Evolutionary conservation across 2,797 vertebrate genomes (phyloP).

Genomic region (Argyrosomus regius): DNA sequence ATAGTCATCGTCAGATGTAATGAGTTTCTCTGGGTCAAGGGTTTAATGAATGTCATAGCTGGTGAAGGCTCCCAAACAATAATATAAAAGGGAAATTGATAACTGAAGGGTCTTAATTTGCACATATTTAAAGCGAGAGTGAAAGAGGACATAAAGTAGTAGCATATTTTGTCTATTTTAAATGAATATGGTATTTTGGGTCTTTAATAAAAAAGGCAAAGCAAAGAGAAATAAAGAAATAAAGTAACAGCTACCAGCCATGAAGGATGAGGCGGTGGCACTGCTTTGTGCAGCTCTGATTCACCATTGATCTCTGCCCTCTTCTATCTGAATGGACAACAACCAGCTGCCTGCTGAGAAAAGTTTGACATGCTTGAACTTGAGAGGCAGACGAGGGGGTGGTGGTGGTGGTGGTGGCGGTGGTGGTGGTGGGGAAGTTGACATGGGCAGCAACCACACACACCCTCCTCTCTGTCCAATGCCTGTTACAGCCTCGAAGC

Average conservation of each 20-base stretch:
- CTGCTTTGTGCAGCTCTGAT: slow-evolving; percentile 23
- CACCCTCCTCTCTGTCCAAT: not conserved
- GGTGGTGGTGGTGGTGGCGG: too few species aligned
- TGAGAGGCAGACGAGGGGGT: not conserved
- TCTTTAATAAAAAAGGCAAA: not conserved
- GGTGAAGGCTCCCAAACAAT: not conserved
- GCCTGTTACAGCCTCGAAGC: not conserved
- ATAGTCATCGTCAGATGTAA: not conserved
- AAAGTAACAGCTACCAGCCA: not conserved
- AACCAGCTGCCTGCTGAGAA: slow-evolving; percentile 27
- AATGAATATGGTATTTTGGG: not conserved
- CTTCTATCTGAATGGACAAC: slow-evolving; percentile 36
- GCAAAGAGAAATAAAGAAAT: not conserved
- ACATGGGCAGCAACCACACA: not conserved
- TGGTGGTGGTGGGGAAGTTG: not conserved
- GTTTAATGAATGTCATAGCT: not conserved
- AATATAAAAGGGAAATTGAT: not conserved
- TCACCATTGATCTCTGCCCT: slow-evolving; percentile 35
- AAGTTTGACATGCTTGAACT: slow-evolving; percentile 20
- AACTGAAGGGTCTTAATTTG: not conserved
- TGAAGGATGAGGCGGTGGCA: slow-evolving; percentile 9
- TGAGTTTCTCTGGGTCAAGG: not conserved
- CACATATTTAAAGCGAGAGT: not conserved
- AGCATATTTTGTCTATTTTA: not conserved
- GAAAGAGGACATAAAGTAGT: not conserved